Percentiles rank a stretch among this genome's conserved stretches.
These are phyloP conservation scores for Phacellophora camtschatica DNA, from an alignment of 30 jellyfish, hydroid and myxozoan species.

Conservation along the genomic window DNA sequence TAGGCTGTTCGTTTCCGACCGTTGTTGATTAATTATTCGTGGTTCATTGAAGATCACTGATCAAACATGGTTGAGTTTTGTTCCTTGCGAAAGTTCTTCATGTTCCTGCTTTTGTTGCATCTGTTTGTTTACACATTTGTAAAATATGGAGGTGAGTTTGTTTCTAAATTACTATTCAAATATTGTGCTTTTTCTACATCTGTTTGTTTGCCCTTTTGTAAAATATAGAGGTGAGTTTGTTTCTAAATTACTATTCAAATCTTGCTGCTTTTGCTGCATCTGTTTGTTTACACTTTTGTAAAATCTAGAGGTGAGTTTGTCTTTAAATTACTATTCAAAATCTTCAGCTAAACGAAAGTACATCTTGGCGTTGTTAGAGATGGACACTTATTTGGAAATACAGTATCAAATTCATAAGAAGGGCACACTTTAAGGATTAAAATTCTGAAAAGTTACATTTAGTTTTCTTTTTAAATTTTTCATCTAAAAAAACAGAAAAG, in stretches of 20 bases:
- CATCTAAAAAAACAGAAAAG: too few species aligned
- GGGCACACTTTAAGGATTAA: too few species aligned
- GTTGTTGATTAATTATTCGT: neutral
- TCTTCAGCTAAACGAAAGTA: too few species aligned
- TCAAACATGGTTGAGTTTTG: conserved; percentile 20
- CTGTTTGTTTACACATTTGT: conserved; percentile 17
- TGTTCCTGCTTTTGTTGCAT: neutral
- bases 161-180: too few species aligned
- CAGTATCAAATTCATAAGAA: too few species aligned
- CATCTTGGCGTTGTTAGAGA: too few species aligned
- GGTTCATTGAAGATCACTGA: conserved; percentile 27
- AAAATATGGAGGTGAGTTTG: conserved; percentile 39
- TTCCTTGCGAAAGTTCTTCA: neutral
- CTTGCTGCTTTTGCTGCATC: neutral
- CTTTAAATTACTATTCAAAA: too few species aligned
- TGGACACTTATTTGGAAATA: too few species aligned
- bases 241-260: too few species aligned
- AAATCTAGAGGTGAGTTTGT: conserved; percentile 38
- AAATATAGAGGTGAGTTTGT: conserved; percentile 41
- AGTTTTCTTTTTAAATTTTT: too few species aligned
- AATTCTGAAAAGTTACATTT: too few species aligned
- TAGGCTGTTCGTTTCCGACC: too few species aligned
- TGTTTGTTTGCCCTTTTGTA: conserved; percentile 17
- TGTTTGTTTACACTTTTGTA: conserved; percentile 18
- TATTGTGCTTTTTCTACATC: neutral